A percentile compares a stretch with the other conserved stretches of the same genome.
phyloP scores from a whole-genome alignment of 2,888 invertebrate species.

The Epinotia brunnichana region DNA sequence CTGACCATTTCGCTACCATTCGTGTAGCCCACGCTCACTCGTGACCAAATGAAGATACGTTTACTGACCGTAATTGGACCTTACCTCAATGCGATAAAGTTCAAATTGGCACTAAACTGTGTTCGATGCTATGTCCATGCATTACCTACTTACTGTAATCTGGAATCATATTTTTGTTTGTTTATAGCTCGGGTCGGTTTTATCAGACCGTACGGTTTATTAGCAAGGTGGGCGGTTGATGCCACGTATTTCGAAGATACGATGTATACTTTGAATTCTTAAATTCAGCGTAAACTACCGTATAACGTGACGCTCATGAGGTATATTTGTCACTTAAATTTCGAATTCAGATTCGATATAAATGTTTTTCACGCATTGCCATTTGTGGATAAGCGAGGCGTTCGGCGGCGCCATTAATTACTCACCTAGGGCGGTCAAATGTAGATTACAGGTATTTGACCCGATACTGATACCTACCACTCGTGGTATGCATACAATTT shows the following conservation, averaged over 20 bases:
- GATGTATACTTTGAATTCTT: conserved; percentile 3
- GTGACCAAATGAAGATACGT: not conserved
- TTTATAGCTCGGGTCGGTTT: conserved; percentile 66
- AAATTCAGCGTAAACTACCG: not conserved
- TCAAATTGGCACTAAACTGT: not conserved
- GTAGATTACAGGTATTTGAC: no score
- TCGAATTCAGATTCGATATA: no score
- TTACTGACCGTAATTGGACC: not conserved
- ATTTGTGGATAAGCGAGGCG: no score
- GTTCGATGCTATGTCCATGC: conserved; percentile 19
- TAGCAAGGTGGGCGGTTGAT: conserved; percentile 55
- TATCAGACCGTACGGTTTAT: conserved; percentile 62
- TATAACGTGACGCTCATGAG: no score
- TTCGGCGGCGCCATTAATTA: no score
- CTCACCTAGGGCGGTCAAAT: no score
- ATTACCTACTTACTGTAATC: conserved; percentile 59
- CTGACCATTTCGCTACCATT: conserved; percentile 74
- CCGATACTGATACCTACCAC: no score
- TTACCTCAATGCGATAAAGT: not conserved
- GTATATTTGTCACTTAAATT: no score
- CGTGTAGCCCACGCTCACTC: conserved; percentile 69
- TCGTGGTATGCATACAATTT: no score
- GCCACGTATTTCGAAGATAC: conserved; percentile 12
- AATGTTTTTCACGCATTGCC: no score
- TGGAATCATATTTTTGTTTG: conserved; percentile 75